These are phyloP conservation scores for Chionis minor DNA, from an alignment of 2,113 vertebrate species.

Conservation along the genomic window DNA sequence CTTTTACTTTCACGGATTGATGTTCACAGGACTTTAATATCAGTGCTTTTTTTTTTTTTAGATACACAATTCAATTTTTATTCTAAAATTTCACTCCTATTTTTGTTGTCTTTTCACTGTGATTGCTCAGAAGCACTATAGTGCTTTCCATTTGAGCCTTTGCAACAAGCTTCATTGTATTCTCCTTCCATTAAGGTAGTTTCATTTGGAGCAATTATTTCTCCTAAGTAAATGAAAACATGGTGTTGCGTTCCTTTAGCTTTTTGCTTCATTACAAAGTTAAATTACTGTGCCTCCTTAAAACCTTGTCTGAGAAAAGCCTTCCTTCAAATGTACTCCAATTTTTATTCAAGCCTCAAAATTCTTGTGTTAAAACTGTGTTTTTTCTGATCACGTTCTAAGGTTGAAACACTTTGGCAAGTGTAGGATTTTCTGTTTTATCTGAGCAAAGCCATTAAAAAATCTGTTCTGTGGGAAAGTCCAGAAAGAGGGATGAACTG, in stretches of 20 bases:
- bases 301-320: neutral
- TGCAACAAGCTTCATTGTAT: neutral
- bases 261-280: neutral
- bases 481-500: neutral
- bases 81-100: neutral
- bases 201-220: neutral
- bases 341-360: neutral
- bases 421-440: neutral
- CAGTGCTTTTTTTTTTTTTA: neutral
- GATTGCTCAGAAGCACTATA: neutral
- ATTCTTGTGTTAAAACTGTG: neutral
- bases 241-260: neutral
- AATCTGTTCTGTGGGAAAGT: neutral
- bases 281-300: neutral
- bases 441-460: constrained; percentile 37
- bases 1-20: neutral
- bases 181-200: neutral
- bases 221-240: neutral
- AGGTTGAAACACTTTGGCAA: constrained; percentile 4
- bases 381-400: neutral
- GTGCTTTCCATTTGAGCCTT: neutral
- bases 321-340: neutral
- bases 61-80: neutral
- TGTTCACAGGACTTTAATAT: neutral
- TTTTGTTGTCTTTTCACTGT: neutral